phyloP scores from a whole-genome alignment of 2,888 invertebrate genomes.

The Silvanus unidentatus region DNA sequence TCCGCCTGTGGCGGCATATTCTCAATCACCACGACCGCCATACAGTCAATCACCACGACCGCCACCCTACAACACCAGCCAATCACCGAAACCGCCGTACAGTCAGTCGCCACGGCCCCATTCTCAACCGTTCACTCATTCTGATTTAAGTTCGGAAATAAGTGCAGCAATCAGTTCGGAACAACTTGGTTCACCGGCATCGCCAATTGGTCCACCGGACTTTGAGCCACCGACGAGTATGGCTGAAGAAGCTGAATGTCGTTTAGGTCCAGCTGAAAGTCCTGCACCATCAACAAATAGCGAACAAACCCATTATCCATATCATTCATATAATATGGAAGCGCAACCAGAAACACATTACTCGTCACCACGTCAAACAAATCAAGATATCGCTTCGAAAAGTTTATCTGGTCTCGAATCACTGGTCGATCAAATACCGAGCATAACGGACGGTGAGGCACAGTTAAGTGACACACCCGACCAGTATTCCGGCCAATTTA shows the following conservation, averaged over 20 bases:
- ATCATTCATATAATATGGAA: conserved; percentile 43
- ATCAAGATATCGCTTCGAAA: conserved; percentile 81
- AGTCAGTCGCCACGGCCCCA: conserved; percentile 42
- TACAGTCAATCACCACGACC: conserved; percentile 38
- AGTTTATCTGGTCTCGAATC: conserved; percentile 82
- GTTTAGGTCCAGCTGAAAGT: conserved; percentile 51
- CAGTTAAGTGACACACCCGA: conserved; percentile 40
- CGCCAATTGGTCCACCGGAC: conserved; percentile 61
- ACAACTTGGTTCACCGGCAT: conserved; percentile 61
- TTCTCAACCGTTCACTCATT: conserved; percentile 58
- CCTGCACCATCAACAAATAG: conserved; percentile 46
- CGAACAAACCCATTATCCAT: conserved; percentile 40
- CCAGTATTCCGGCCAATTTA: conserved; percentile 44
- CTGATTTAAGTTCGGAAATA: conserved; percentile 70
- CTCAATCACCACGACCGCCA: conserved; percentile 40
- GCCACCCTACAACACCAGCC: conserved; percentile 34
- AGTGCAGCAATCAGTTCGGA: conserved; percentile 71
- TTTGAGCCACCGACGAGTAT: conserved; percentile 69
- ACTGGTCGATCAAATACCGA: conserved; percentile 85
- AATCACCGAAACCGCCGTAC: conserved; percentile 32
- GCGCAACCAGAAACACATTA: conserved; percentile 40
- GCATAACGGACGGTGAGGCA: conserved; percentile 68
- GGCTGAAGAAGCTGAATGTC: conserved; percentile 51
- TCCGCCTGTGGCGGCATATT: conserved; percentile 37
- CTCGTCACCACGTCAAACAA: conserved; percentile 47